Evolutionary conservation across 2,888 invertebrate genomes (phyloP), one percentile per base, ranked within the genome.

Genomic region (Dinocampus coccinellae): DNA sequence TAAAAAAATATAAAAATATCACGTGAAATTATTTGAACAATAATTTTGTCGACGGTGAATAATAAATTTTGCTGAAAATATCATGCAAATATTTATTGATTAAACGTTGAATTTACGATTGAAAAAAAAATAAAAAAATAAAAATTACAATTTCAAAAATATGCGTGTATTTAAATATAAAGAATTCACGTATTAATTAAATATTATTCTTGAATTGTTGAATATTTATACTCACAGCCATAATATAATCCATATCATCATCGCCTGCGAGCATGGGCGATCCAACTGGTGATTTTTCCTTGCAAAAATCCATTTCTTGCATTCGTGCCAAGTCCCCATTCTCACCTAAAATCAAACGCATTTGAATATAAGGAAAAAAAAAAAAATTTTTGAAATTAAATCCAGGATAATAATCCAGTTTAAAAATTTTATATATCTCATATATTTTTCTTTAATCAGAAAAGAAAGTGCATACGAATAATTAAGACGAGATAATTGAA

Each of bases 171-270:
- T 2, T 16, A 47, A 6, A 3, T 7, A 6, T n/a, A 9, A 3
- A 47, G 16, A 16, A 9, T 36, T 36, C 10, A 10, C 2, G 4
- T n/a, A 47, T 47, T 20, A 6, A 20, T 60, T 36, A 1, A 60
- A 20, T 6, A 3, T 24, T 10, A 34, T 1, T 34, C 3, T 24
- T 62, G 39, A 1, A 62, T 24, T 39, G 24, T n/a, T 39, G 3
- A 22, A 26, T 53, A n/a, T 11, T 9, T 34, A 39, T 42, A 79
- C 82, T 81, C 72, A 83, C 82, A 2, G 79, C 77, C 34, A 73
- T 75, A 57, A 77, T 73, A 55, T 73, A 79, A 52, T 82, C 82
- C 65, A 73, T 75, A 47, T 78, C 80, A n/a, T 82, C 81, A 52
- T 80, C 80, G n/a, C 70, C 72, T 4, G 68, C 57, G 36, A 74